A percentile compares a stretch with the other conserved stretches of the same genome.
Conservation (phyloP, 2,113 vertebrate species). For the Gulo gulo region DNA sequence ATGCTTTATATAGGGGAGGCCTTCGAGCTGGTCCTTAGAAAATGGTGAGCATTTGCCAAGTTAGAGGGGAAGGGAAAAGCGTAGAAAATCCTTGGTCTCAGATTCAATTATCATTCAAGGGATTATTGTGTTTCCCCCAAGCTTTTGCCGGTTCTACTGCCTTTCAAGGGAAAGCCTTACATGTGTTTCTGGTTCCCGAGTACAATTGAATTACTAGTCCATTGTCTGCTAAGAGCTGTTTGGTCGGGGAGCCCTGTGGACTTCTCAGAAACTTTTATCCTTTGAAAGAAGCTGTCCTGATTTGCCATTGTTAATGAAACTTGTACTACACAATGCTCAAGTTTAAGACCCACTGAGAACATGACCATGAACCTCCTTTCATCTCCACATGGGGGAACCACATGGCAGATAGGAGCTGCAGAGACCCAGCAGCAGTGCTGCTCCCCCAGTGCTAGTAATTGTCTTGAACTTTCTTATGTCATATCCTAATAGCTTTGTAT, state of each 20-base stretch:
- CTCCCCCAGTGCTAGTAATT: constrained; percentile 21
- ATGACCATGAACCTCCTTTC: constrained; percentile 25
- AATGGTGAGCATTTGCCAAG: background rate
- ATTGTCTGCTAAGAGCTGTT: constrained; percentile 69
- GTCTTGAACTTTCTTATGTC: constrained; percentile 35
- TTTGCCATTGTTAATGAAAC: constrained; percentile 74
- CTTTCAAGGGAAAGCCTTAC: constrained; percentile 51
- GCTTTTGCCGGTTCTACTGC: constrained; percentile 8
- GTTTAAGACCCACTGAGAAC: constrained; percentile 68
- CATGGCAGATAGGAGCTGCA: background rate
- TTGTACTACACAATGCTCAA: constrained; percentile 49
- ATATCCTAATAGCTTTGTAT: constrained; percentile 36
- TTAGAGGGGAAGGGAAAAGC: background rate
- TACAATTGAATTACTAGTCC: constrained; percentile 63
- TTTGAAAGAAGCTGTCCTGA: constrained; percentile 72
- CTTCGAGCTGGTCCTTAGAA: background rate
- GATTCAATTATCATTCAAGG: constrained; percentile 35
- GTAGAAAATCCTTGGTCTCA: constrained; percentile 14
- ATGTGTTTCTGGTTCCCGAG: constrained; percentile 53
- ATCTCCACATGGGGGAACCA: constrained; percentile 49
- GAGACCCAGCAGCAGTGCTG: constrained; percentile 22
- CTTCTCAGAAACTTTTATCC: constrained; percentile 67
- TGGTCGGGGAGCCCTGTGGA: constrained; percentile 49
- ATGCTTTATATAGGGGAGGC: background rate
- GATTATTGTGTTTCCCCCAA: constrained; percentile 41